phyloP scores from a whole-genome alignment of 2,113 vertebrate species.

The Paracanthobrama guichenoti region DNA sequence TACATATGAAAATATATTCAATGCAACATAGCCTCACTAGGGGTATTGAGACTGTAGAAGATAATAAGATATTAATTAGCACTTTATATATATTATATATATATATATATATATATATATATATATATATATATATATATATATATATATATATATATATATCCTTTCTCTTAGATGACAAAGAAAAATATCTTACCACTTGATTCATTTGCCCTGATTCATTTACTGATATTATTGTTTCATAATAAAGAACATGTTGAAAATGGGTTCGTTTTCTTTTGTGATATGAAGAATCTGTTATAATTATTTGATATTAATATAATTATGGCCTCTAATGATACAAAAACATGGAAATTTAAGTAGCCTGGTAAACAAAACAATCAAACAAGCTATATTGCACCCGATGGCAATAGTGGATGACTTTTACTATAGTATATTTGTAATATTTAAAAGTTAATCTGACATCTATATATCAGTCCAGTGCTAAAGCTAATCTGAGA shows the following conservation, averaged over 20 bases:
- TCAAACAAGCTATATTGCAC: not conserved
- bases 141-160: no score
- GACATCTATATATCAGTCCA: not conserved
- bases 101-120: no score
- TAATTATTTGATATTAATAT: not conserved
- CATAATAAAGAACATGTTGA: not conserved
- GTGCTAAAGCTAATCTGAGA: constrained; percentile 22
- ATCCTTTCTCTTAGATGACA: no score
- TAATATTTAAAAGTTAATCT: not conserved
- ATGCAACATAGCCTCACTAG: not conserved
- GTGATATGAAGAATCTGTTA: not conserved
- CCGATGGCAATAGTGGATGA: not conserved
- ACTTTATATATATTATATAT: no score
- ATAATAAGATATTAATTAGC: no score
- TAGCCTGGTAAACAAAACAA: not conserved
- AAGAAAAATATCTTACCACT: not conserved
- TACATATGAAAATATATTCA: not conserved
- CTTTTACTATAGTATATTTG: not conserved
- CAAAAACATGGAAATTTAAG: not conserved
- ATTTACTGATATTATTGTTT: not conserved
- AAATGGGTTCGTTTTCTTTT: not conserved
- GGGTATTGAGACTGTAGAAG: not conserved
- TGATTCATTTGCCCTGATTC: not conserved
- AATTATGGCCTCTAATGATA: not conserved
- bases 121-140: no score